Base-by-base conservation (phyloP, 2,888 invertebrate genomes). In the Plagodis dolabraria region DNA sequence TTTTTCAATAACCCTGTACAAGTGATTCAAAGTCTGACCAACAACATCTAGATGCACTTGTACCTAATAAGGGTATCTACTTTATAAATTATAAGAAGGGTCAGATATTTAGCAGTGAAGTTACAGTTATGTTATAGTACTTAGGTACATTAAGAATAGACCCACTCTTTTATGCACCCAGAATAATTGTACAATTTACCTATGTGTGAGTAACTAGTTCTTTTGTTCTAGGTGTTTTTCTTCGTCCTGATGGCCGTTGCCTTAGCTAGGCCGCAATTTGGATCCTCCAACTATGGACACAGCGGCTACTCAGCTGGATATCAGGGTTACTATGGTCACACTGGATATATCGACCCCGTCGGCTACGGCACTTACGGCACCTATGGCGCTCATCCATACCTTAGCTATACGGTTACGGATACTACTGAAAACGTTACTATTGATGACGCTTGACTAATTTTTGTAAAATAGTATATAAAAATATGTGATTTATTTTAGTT, bases 201-300 rank as follows among this genome's bases (percentile, higher is more conserved):
- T 2, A 22, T 1, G n/a, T 12, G 12, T 48, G 8, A 12, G 5
- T 8, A 36, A 36, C 11, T 8, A 42, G 42, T 10, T 12, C 33
- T 36, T 38, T 45, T 47, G 8, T 56, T 85, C 4, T 79, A 93
- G 93, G 71, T 93, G 48, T 75, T 93, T 57, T 71, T 93, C 53
- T 85, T 93, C 67, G 87, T 89, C 57, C 71, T 93, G 36, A 57
- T 93, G 78, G 88, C 93, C 53, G 12, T 94, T 68, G 83, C 92
- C 62, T 70, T 92, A 76, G 89, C 94, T 63, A 83, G 87, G 74
- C 83, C 94, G 0, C 92, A 92, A 65, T 71, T 81, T 8, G 40
- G 40, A 8, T 90, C 89, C 70, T 72, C 84, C 12, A 76, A 84
- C 5, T 87, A 85, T 52, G 85, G 86, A 5, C 87, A 87, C 64